Evolutionary conservation across 2,888 invertebrate species (phyloP).

Genomic region (Platycheirus rosarum): DNA sequence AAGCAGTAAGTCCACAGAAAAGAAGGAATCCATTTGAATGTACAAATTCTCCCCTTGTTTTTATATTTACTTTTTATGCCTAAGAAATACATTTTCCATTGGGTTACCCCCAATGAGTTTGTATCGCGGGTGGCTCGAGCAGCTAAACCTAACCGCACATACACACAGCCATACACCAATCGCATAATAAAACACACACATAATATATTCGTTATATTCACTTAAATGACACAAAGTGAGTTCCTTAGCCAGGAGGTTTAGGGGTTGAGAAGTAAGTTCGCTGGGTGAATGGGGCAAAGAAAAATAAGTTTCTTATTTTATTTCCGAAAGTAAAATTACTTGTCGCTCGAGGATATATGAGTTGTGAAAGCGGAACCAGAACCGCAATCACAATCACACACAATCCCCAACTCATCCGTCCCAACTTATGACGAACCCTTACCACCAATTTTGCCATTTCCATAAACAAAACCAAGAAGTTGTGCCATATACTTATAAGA

Average conservation of each 20-base stretch:
- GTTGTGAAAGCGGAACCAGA: slow-evolving; percentile 67
- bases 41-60: slow-evolving; percentile 44
- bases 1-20: slow-evolving; percentile 54
- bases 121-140: background rate
- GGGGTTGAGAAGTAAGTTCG: slow-evolving; percentile 27
- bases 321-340: slow-evolving; percentile 80
- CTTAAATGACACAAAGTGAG: slow-evolving; percentile 52
- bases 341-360: slow-evolving; percentile 78
- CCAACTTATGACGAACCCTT: background rate
- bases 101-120: slow-evolving; percentile 58
- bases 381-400: slow-evolving; percentile 14
- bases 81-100: slow-evolving; percentile 68
- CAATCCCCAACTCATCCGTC: slow-evolving; percentile 15
- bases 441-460: slow-evolving; percentile 59
- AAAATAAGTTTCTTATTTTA: slow-evolving; percentile 80
- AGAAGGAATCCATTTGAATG: slow-evolving; percentile 66
- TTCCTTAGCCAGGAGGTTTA: background rate
- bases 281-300: slow-evolving; percentile 56
- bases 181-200: slow-evolving; percentile 68
- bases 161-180: slow-evolving; percentile 57
- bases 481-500: slow-evolving; percentile 60
- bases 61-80: slow-evolving; percentile 11
- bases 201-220: slow-evolving; percentile 57
- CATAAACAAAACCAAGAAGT: slow-evolving; percentile 53
- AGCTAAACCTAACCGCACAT: slow-evolving; percentile 2